A percentile compares a stretch with the other conserved stretches of the same genome.
Evolutionary conservation across 2,888 invertebrate species (phyloP).

Genomic region (Stegana nigrithorax): DNA sequence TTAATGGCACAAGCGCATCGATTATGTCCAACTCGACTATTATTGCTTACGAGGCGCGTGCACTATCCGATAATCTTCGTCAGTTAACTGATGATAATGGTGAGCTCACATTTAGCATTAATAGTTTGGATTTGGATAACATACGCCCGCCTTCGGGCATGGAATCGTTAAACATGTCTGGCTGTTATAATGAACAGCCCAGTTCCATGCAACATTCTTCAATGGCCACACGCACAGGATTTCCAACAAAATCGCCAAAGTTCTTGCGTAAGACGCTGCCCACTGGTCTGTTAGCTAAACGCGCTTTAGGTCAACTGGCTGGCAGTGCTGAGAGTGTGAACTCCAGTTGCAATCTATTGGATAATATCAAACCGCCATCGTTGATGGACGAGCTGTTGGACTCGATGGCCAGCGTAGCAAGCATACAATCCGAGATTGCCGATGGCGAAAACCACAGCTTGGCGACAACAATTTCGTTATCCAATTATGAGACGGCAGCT

Average conservation of each 20-base stretch:
- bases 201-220: slow-evolving; percentile 47
- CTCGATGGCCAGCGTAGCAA: slow-evolving; percentile 87
- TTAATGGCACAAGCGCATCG: slow-evolving; percentile 69
- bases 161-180: slow-evolving; percentile 74
- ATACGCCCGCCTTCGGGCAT: slow-evolving; percentile 83
- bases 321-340: slow-evolving; percentile 76
- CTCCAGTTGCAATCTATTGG: slow-evolving; percentile 76
- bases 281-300: slow-evolving; percentile 77
- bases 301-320: slow-evolving; percentile 74
- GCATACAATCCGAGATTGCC: slow-evolving; percentile 83
- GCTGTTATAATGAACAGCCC: slow-evolving; percentile 70
- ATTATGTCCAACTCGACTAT: slow-evolving; percentile 76
- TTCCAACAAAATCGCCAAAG: slow-evolving; percentile 65
- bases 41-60: slow-evolving; percentile 82
- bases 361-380: slow-evolving; percentile 86
- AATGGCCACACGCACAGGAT: slow-evolving; percentile 43
- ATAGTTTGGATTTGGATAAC: slow-evolving; percentile 79
- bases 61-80: slow-evolving; percentile 72
- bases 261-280: slow-evolving; percentile 79
- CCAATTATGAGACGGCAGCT: slow-evolving; percentile 71
- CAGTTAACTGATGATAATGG: slow-evolving; percentile 43
- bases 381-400: slow-evolving; percentile 81
- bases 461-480: slow-evolving; percentile 60
- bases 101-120: slow-evolving; percentile 73
- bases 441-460: slow-evolving; percentile 72